A percentile compares a stretch with the other conserved stretches of the same genome.
phyloP scores from a whole-genome alignment of 2,113 vertebrate genomes.

The Suricata suricatta region DNA sequence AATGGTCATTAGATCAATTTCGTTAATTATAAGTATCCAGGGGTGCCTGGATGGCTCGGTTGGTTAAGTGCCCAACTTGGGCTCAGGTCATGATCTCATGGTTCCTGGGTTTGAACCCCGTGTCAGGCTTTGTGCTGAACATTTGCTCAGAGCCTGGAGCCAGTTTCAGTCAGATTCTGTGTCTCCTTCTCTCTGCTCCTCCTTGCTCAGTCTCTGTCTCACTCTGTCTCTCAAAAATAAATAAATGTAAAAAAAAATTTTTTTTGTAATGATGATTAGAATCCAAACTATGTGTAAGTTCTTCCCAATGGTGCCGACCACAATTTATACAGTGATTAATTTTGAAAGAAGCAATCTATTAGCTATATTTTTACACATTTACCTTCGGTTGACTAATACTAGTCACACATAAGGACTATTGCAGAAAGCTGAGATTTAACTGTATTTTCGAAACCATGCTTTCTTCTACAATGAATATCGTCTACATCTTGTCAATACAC shows the following conservation, averaged over 20 bases:
- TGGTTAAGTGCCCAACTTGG: too few relatives aligned
- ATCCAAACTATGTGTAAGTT: background rate
- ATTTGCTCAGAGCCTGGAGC: too few relatives aligned
- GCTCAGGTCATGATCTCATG: too few relatives aligned
- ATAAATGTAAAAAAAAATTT: too few relatives aligned
- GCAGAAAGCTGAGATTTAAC: background rate
- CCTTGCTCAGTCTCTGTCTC: too few relatives aligned
- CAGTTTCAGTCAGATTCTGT: too few relatives aligned
- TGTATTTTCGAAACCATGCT: background rate
- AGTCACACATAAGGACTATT: background rate
- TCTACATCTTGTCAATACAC: background rate
- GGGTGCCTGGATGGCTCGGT: too few relatives aligned
- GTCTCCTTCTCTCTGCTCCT: too few relatives aligned
- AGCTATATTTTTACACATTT: background rate
- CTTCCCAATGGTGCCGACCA: background rate
- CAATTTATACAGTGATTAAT: background rate
- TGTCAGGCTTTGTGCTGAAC: too few relatives aligned
- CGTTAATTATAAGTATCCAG: background rate
- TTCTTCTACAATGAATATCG: background rate
- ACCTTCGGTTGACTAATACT: background rate
- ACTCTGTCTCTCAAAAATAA: too few relatives aligned
- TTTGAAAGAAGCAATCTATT: constrained; percentile 17
- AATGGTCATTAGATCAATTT: background rate
- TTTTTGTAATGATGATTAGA: background rate
- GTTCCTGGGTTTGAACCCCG: too few relatives aligned